Evolutionary conservation across 2,113 vertebrate genomes (phyloP).

Genomic region (Numenius arquata): DNA sequence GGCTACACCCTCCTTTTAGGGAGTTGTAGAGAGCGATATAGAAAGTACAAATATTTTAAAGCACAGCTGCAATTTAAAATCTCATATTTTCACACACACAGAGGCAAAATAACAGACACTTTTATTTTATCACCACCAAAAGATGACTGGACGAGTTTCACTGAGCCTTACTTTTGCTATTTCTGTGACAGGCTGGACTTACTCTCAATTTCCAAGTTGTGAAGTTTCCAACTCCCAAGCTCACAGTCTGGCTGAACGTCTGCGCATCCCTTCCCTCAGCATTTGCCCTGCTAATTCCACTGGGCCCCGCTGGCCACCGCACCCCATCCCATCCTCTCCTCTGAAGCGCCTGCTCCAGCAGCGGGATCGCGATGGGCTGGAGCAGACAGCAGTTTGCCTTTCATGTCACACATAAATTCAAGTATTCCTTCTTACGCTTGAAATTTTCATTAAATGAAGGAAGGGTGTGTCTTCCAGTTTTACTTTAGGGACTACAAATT

Average conservation of each 20-base stretch:
- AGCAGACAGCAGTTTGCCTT: not conserved
- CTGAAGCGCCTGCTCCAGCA: not conserved
- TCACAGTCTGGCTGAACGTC: not conserved
- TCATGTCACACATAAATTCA: not conserved
- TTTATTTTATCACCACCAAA: not conserved
- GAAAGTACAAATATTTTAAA: not conserved
- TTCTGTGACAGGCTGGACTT: not conserved
- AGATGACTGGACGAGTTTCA: not conserved
- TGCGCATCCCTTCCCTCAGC: not conserved
- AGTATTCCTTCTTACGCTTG: not conserved
- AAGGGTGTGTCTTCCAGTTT: not conserved
- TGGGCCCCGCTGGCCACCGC: not conserved
- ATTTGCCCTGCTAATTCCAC: not conserved
- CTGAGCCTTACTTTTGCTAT: not conserved
- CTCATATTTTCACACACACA: not conserved
- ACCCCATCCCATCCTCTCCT: not conserved
- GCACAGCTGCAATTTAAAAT: not conserved
- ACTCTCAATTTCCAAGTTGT: not conserved
- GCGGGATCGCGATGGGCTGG: not conserved
- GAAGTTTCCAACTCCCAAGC: not conserved
- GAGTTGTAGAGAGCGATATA: not conserved
- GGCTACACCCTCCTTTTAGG: not conserved
- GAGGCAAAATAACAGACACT: not conserved
- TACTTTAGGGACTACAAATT: not conserved
- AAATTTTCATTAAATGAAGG: not conserved